Conservation (phyloP, 2,797 vertebrate genomes). For the Coracias cyanogaster region DNA sequence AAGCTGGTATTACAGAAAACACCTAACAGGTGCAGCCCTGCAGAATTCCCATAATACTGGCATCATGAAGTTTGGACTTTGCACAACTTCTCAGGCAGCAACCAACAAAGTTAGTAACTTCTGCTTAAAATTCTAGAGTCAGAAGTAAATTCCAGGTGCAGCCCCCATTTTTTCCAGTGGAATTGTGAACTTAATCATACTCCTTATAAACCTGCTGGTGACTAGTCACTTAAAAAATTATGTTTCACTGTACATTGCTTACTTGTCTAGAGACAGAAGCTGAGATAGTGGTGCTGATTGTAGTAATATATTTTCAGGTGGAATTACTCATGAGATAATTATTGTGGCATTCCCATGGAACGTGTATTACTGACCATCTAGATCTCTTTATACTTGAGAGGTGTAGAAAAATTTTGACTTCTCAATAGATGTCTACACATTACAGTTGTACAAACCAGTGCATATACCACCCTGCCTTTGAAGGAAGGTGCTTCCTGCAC, state of each 20-base stretch:
- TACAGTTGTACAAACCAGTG: neutral
- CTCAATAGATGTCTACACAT: neutral
- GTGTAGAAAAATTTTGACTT: neutral
- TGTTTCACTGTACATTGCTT: neutral
- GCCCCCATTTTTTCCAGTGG: neutral
- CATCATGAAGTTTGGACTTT: neutral
- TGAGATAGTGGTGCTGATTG: neutral
- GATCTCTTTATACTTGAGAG: neutral
- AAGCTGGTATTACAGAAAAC: neutral
- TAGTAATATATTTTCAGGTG: neutral
- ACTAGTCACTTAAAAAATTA: neutral
- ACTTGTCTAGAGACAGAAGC: neutral
- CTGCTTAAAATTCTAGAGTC: neutral
- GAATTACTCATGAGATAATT: neutral
- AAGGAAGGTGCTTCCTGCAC: neutral
- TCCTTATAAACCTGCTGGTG: neutral
- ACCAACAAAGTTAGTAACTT: neutral
- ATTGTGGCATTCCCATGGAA: neutral
- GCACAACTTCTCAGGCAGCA: neutral
- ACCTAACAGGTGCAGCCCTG: neutral
- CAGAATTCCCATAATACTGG: neutral
- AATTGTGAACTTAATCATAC: neutral
- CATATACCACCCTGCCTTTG: neutral
- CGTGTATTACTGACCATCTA: accelerated
- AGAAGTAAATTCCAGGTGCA: neutral